Conservation (phyloP, 2,888 invertebrate species). For the Aphrophora alni region DNA sequence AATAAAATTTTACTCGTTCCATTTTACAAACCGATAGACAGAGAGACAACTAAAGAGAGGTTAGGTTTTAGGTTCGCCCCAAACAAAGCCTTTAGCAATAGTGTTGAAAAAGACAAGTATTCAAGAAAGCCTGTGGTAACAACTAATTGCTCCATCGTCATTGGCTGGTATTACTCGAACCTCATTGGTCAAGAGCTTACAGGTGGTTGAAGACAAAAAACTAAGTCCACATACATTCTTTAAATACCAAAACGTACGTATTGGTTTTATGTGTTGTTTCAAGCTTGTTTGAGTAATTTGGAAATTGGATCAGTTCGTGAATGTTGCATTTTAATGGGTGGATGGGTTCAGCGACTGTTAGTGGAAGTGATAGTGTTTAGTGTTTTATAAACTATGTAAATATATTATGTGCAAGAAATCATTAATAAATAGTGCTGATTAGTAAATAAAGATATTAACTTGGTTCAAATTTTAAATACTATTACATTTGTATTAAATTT, state of each 20-base stretch:
- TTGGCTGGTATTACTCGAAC: conserved; percentile 11
- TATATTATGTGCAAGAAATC: too few relatives aligned
- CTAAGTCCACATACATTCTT: conserved; percentile 30
- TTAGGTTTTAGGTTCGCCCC: conserved; percentile 10
- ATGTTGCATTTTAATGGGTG: neutral
- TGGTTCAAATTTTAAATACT: too few relatives aligned
- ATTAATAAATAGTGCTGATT: too few relatives aligned
- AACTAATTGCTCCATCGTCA: conserved; percentile 25
- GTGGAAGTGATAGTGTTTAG: neutral
- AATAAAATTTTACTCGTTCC: conserved; percentile 37
- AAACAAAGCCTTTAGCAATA: conserved; percentile 32
- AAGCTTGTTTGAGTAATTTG: neutral
- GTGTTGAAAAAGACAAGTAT: conserved; percentile 12
- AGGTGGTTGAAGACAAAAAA: conserved; percentile 24
- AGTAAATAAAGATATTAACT: too few relatives aligned
- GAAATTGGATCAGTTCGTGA: neutral
- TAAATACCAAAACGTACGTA: conserved; percentile 32
- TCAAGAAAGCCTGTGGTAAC: conserved; percentile 13
- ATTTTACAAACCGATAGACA: conserved; percentile 26
- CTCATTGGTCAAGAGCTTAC: conserved; percentile 22
- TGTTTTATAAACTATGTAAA: neutral
- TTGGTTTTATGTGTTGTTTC: neutral
- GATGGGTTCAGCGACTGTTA: neutral
- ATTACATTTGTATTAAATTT: too few relatives aligned
- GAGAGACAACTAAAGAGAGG: neutral